Evolutionary conservation across 2,113 vertebrate genomes (phyloP), one percentile per base, ranked within the genome.

Genomic region (Peromyscus polionotus): DNA sequence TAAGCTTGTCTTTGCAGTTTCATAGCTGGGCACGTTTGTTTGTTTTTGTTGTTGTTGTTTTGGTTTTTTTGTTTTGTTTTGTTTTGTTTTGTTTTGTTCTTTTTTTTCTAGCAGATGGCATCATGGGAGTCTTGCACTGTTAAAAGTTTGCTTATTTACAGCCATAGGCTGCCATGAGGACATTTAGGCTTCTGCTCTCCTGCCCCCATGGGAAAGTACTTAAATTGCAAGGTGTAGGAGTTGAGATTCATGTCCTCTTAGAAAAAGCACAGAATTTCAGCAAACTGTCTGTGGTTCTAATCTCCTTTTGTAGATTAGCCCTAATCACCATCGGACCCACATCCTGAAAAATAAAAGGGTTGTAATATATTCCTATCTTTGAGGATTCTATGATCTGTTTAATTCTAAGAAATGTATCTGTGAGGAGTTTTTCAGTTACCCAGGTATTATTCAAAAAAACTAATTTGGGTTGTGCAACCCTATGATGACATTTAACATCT

Each of bases 381-480:
- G 59, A 90, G 14, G 68, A 93, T 63, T 90, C 85, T 31, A 76
- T 33, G 80, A 33, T 67, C 33, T 76, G 7, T 84, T 42, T 16
- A 68, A 31, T 89, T 73, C 73, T 67, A 85, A 93, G 3, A 77
- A 72, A 80, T 20, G 0, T 86, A 22, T 67, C 51, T 59, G 11
- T 63, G 51, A 72, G 57, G 67, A 33, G 3, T 70, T 88, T 63
- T 36, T 9, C 75, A 91, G 72, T 79, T 84, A 91, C 1, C 31
- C 33, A 95, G 67, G 72, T 77, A 95, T 89, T 89, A 91, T 45
- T n/a, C n/a, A n/a, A 97, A 97, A 95, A 97, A 95, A 85, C 93
- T 70, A 95, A 88, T 88, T 73, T 70, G 4, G 26, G 33, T 91
- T 70, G 45, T 72, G 76, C 70, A 95, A 86, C 20, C 10, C 54